Conservation (phyloP, 2,113 vertebrate genomes). For the Rutilus rutilus region DNA sequence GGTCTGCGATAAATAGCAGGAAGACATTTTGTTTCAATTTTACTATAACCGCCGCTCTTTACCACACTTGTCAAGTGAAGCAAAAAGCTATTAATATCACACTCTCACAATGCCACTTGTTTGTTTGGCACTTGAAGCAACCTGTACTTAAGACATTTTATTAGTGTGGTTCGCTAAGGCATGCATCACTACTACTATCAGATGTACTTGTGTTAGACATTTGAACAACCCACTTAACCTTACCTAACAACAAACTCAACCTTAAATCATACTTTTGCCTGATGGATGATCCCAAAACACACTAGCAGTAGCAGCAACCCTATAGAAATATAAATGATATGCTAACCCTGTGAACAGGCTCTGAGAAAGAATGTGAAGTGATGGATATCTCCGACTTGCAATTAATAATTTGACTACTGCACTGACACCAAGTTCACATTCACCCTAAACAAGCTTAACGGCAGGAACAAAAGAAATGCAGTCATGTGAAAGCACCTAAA, state of each 20-base stretch:
- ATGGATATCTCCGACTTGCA: not conserved
- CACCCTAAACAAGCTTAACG: slow-evolving; percentile 28
- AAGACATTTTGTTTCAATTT: not conserved
- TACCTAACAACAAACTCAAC: no score
- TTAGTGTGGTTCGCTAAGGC: not conserved
- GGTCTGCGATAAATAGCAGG: not conserved
- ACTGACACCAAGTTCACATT: slow-evolving; percentile 3
- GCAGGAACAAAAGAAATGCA: slow-evolving; percentile 41
- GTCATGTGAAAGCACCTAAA: slow-evolving; percentile 34
- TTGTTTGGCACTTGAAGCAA: not conserved
- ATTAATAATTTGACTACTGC: not conserved
- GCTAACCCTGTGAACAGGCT: not conserved
- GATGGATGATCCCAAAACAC: not conserved
- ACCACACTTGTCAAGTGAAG: not conserved
- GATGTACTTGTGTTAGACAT: not conserved
- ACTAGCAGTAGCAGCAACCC: not conserved
- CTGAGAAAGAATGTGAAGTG: not conserved
- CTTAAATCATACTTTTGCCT: not conserved
- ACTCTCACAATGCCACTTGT: not conserved
- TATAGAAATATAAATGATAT: not conserved
- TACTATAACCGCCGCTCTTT: not conserved
- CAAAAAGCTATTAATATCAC: slow-evolving; percentile 8
- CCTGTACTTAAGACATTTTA: not conserved
- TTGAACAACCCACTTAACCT: not conserved
- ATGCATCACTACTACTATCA: not conserved